phyloP scores from a whole-genome alignment of 2,888 invertebrate genomes.

The Octodonta nipae region DNA sequence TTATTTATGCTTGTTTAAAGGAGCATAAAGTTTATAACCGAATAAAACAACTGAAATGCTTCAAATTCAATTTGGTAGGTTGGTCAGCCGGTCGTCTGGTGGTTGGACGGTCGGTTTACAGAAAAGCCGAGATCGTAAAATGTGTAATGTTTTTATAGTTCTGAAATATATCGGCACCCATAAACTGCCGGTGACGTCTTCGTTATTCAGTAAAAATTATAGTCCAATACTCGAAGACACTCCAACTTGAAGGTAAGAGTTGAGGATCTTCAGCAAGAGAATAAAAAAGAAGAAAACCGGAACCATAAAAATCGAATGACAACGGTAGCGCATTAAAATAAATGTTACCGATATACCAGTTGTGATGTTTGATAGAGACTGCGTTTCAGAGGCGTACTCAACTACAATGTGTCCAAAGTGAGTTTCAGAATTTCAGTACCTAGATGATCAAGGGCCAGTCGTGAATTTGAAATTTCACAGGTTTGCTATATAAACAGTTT shows the following conservation, averaged over 20 bases:
- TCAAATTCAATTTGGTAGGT: conserved; percentile 14
- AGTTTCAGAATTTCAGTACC: too few relatives aligned
- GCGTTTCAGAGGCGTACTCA: too few relatives aligned
- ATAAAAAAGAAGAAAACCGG: conserved; percentile 12
- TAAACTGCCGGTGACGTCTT: conserved; percentile 16
- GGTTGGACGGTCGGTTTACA: conserved; percentile 7
- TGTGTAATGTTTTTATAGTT: conserved; percentile 14
- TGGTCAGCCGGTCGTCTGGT: too few relatives aligned
- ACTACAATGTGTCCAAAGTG: too few relatives aligned
- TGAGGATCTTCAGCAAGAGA: too few relatives aligned
- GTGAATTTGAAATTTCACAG: too few relatives aligned
- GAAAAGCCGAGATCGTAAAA: conserved; percentile 13
- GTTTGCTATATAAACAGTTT: too few relatives aligned
- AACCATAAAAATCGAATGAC: conserved; percentile 16
- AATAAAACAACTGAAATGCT: conserved; percentile 8
- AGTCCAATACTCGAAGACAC: conserved; percentile 15
- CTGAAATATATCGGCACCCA: conserved; percentile 14
- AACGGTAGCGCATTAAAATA: conserved; percentile 17
- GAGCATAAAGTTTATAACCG: conserved; percentile 12
- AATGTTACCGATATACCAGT: too few relatives aligned
- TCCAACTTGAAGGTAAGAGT: too few relatives aligned
- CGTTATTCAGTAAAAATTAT: conserved; percentile 19
- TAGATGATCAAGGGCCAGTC: too few relatives aligned
- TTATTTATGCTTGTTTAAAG: conserved; percentile 11
- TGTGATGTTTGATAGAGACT: too few relatives aligned